Base-by-base conservation (phyloP, 2,797 vertebrate genomes). In the Thalassophryne amazonica region DNA sequence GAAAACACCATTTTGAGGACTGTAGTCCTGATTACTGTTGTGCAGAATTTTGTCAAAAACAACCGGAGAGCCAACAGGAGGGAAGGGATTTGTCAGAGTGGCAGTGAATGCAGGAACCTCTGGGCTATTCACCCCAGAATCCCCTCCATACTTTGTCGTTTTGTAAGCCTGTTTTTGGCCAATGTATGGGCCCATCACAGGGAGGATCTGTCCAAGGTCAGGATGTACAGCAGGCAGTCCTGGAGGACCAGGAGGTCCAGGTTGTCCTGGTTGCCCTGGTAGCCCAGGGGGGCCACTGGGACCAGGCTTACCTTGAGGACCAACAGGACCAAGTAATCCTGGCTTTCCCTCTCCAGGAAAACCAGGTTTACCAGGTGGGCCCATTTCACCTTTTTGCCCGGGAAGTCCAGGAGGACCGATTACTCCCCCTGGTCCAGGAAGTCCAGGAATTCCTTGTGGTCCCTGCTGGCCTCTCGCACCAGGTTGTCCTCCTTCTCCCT, bases 51-150 rank as follows among this genome's bases (percentile, higher is more conserved):
- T 96, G 87, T 97, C 94, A 5, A 99, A 99, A 74, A 96, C 85
- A 15, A 99, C 86, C 0, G 97, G 95, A 10, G 93, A 92, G 20
- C 97, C 95, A 0, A 96, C 93, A 0, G 87, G 93, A 29, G 97
- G 97, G 60, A 96, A 99, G 0, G 97, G 94, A 2, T 89, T 92
- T 0, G 93, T 94, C 27, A 99, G 91, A 82, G 95, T 93, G 0
- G 95, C 96, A 0, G 97, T 95, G 73, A 99, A 99, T 0, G 97
- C 93, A 0, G 96, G 94, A 93, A 96, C 94, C 78, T 97, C 94
- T 1, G 86, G 73, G 0, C 60, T 84, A 8, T 18, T 67, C 9
- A 60, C 69, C 3, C 81, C 60, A 3, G 81, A 35, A 4, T 86
- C 75, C 0, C 76, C 90, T 2, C 83, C 88, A 0, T 87, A 84